Conservation (phyloP, 92 coral and sea anemone species). For the Paramuricea clavata region DNA sequence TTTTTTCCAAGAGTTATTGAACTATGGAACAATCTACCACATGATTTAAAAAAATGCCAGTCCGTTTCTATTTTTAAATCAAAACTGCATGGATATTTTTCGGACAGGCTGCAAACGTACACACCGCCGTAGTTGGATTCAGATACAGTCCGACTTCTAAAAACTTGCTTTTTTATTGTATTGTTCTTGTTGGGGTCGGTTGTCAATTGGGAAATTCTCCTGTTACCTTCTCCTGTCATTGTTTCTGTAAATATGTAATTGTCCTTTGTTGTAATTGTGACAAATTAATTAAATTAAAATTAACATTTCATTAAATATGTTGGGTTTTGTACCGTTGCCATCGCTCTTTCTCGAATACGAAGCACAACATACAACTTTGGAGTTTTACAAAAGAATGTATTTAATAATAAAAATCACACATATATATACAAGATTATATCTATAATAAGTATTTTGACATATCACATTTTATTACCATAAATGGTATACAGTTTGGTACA, state of each 20-base stretch:
- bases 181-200: neutral
- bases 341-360: too few species aligned
- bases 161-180: neutral
- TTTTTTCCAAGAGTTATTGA: constrained; percentile 10
- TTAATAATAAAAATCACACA: too few species aligned
- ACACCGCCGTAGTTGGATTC: neutral
- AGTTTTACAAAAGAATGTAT: too few species aligned
- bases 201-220: neutral
- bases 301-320: too few species aligned
- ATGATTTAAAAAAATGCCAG: neutral
- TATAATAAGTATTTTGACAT: too few species aligned
- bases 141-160: neutral
- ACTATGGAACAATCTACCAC: constrained; percentile 26
- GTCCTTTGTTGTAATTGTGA: neutral
- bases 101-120: neutral
- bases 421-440: too few species aligned
- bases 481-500: too few species aligned
- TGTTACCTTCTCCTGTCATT: neutral
- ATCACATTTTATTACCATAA: too few species aligned
- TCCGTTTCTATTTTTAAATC: neutral
- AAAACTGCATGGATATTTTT: neutral
- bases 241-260: neutral
- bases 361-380: too few species aligned
- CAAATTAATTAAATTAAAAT: neutral
- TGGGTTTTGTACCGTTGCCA: too few species aligned